phyloP scores from a whole-genome alignment of 2,113 vertebrate genomes.

The Gasterosteus nipponicus region DNA sequence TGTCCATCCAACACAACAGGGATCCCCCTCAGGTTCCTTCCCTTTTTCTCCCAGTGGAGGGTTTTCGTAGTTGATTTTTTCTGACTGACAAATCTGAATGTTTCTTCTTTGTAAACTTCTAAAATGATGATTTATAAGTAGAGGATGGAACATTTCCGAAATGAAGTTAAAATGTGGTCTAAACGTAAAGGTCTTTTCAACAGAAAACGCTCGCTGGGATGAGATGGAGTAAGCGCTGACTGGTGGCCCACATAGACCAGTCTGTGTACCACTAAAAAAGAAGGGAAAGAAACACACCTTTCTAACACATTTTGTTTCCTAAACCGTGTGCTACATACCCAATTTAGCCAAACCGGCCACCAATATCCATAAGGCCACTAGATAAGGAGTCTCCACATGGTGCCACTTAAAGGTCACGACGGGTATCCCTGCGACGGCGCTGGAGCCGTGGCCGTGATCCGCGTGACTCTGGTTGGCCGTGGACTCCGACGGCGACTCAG shows the following conservation, averaged over 20 bases:
- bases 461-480: conserved; percentile 1
- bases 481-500: neutral
- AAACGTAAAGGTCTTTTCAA: too few species aligned
- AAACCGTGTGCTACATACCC: conserved; percentile 78
- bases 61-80: too few species aligned
- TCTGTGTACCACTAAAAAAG: neutral
- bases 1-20: too few species aligned
- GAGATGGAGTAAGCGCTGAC: neutral
- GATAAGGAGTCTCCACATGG: conserved; percentile 87
- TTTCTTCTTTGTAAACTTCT: too few species aligned
- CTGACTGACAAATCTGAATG: too few species aligned
- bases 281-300: neutral
- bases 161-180: too few species aligned
- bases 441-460: conserved; percentile 5
- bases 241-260: too few species aligned
- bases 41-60: too few species aligned
- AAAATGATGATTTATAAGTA: too few species aligned
- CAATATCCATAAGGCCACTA: conserved; percentile 88
- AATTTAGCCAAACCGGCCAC: conserved; percentile 90
- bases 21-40: too few species aligned
- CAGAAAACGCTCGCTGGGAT: too few species aligned
- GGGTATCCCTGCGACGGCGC: conserved; percentile 65
- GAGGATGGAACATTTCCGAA: too few species aligned
- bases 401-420: conserved; percentile 88
- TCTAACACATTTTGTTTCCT: neutral